These are phyloP conservation scores for Caenorhabditis brenneri DNA, from an alignment of 1,140 invertebrate species.

Conservation along the genomic window DNA sequence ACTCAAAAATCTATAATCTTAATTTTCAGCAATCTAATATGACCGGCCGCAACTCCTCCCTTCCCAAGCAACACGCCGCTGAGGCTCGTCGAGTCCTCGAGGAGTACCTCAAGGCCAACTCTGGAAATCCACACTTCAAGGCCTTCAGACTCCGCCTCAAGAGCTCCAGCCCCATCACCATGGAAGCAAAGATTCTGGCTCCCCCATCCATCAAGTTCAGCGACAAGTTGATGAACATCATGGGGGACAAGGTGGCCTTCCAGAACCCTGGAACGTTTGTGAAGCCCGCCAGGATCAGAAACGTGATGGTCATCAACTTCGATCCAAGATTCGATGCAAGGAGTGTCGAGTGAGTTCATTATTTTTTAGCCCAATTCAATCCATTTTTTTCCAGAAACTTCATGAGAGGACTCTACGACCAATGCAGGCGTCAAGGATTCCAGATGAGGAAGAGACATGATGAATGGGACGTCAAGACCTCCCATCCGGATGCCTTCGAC, in stretches of 20 bases:
- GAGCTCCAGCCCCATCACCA: neutral
- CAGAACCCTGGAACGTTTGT: neutral
- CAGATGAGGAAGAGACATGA: too few species aligned
- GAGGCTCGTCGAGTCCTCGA: neutral
- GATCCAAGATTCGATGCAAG: neutral
- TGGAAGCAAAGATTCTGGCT: neutral
- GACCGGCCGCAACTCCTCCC: neutral
- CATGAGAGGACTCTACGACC: too few species aligned
- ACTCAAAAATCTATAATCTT: too few species aligned
- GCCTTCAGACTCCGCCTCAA: neutral
- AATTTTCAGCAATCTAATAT: neutral
- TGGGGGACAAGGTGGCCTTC: neutral
- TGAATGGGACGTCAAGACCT: neutral
- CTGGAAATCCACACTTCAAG: neutral
- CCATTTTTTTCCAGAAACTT: too few species aligned
- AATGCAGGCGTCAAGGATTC: neutral
- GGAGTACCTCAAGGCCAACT: neutral
- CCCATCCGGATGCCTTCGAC: neutral
- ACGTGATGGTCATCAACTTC: neutral
- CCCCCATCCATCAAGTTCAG: neutral
- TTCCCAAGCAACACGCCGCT: neutral
- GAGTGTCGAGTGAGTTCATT: too few species aligned
- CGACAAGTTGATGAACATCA: neutral
- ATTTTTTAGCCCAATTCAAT: too few species aligned
- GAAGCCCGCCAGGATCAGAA: neutral